These are phyloP conservation scores for Argyresthia albistria DNA, from an alignment of 2,888 invertebrate species.

Conservation along the genomic window DNA sequence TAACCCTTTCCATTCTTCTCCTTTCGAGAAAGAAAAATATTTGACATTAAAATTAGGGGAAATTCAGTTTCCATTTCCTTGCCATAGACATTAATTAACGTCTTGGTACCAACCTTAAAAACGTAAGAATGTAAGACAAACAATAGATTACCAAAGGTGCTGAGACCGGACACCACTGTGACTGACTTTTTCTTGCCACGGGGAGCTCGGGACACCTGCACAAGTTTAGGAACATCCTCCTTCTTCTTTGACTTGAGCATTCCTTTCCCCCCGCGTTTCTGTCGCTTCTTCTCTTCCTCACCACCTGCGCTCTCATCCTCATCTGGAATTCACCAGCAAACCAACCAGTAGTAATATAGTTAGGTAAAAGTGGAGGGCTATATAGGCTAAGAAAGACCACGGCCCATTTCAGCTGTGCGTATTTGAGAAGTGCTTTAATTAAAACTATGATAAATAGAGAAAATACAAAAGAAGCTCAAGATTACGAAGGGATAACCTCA, in stretches of 20 bases:
- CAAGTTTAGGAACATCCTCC: constrained; percentile 89
- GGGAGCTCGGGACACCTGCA: constrained; percentile 89
- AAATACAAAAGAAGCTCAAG: background rate
- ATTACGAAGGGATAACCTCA: constrained; percentile 11
- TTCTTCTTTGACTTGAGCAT: constrained; percentile 96
- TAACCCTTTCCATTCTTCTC: no score
- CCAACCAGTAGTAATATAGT: no score
- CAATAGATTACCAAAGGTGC: constrained; percentile 84
- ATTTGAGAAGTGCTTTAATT: no score
- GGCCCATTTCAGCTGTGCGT: no score
- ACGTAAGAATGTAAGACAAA: background rate
- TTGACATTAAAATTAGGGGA: no score
- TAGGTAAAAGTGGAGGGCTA: no score
- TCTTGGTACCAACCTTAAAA: no score
- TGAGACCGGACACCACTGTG: constrained; percentile 96
- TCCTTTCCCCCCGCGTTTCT: constrained; percentile 97
- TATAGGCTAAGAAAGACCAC: no score
- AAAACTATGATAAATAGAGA: background rate
- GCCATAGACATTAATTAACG: no score
- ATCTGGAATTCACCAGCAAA: constrained; percentile 30
- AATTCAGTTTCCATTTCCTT: no score
- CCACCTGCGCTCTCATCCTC: constrained; percentile 80
- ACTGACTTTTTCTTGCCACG: constrained; percentile 99
- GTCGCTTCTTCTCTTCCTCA: constrained; percentile 95
- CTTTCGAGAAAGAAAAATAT: no score